Evolutionary conservation across 2,797 vertebrate genomes (phyloP), one percentile per base, ranked within the genome.

Genomic region (Trichosurus vulpecula): DNA sequence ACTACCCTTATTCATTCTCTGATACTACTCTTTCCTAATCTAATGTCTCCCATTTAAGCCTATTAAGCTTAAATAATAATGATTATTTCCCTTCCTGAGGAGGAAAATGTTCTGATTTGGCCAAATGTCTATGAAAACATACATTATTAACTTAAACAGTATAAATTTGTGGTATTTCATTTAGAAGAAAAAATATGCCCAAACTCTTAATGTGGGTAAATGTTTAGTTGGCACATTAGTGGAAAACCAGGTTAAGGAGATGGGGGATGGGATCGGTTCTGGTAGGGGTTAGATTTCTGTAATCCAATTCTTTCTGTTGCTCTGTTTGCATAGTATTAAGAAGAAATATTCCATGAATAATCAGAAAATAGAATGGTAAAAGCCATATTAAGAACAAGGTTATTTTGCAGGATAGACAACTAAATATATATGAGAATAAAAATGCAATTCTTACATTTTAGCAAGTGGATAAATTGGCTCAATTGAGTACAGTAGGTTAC

Each of bases 321-420:
- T 52, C 53, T 30, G 51, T 97, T 96, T 97, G 94, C 92, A 51
- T 54, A 94, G 91, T 53, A 53, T 61, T 90, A 51, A 96, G 95
- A 97, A 97, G 97, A 95, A 54, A 92, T 94, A 94, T 94, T 97
- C 96, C 96, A 91, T 93, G 94, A 98, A 96, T 93, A 96, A 96
- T 96, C 93, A 97, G 96, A 96, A 98, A 97, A 94, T n/a, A 89
- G 91, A 95, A 66, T 0, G 29, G 91, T 53, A 93, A 96, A 94
- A 94, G 90, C 95, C 51, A 51, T 96, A 94, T 97, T 74, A 0
- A 1, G 97, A 94, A 96, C 74, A 91, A 97, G 96, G 66, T 96
- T 90, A 58, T 96, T 96, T 96, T 96, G 95, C 91, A 4, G 90
- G 91, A 92, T 96, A 94, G 96, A 95, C n/a, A 96, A 93, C 56